phyloP scores from a whole-genome alignment of 2,113 vertebrate species.

The Hemicordylus capensis region DNA sequence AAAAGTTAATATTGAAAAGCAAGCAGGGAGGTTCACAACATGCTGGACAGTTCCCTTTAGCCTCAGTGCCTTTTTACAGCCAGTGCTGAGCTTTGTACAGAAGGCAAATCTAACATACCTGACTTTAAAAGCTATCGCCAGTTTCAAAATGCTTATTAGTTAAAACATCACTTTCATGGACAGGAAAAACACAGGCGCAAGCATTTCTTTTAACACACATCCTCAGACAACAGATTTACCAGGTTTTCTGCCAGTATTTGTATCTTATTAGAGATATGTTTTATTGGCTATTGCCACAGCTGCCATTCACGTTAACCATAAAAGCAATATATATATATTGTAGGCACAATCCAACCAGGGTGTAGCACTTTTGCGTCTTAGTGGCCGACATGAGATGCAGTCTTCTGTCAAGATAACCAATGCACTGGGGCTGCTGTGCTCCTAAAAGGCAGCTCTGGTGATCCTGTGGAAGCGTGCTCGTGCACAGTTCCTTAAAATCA shows the following conservation, averaged over 20 bases:
- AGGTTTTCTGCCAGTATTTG: neutral
- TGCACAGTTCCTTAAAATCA: too few relatives aligned
- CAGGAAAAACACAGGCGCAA: constrained; percentile 14
- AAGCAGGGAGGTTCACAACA: constrained; percentile 37
- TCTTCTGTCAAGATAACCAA: too few relatives aligned
- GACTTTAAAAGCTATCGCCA: constrained; percentile 49
- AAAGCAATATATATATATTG: too few relatives aligned
- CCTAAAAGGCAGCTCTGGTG: too few relatives aligned
- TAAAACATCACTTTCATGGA: constrained; percentile 43
- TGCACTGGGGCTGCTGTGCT: too few relatives aligned
- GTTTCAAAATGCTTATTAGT: constrained; percentile 49
- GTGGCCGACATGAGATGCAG: too few relatives aligned
- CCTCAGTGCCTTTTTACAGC: constrained; percentile 36
- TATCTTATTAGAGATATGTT: neutral
- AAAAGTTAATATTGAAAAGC: constrained; percentile 26
- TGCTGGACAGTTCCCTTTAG: constrained; percentile 30
- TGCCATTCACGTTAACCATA: neutral
- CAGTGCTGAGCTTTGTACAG: constrained; percentile 51
- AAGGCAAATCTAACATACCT: constrained; percentile 54
- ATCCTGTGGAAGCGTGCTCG: too few relatives aligned
- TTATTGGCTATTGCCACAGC: constrained; percentile 24
- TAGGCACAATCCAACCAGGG: neutral
- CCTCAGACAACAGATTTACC: constrained; percentile 9
- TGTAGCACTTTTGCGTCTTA: neutral
- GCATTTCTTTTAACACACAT: neutral